Conservation (phyloP, 2,888 invertebrate species). For the Kryphioiulus occultus region DNA sequence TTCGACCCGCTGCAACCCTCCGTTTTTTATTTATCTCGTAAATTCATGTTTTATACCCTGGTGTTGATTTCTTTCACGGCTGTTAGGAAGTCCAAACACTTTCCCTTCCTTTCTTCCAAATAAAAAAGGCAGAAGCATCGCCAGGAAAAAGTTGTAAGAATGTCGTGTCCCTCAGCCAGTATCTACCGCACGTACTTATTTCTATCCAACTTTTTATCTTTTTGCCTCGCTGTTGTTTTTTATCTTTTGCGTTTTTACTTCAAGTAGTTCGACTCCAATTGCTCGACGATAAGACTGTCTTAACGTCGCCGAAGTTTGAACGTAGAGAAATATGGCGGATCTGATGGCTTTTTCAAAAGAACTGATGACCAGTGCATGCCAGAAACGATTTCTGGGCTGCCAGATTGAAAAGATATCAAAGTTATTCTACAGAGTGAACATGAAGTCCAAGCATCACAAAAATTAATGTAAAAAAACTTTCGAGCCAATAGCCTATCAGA, state of each 20-base stretch:
- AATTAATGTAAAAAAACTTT: too few species aligned
- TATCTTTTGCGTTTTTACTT: not conserved
- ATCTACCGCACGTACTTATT: not conserved
- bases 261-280: not conserved
- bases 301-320: not conserved
- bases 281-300: not conserved
- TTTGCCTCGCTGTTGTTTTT: not conserved
- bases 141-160: not conserved
- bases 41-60: not conserved
- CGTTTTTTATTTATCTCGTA: slow-evolving; percentile 5
- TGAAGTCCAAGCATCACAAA: too few species aligned
- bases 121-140: not conserved
- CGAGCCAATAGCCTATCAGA: too few species aligned
- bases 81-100: not conserved
- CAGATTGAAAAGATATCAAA: too few species aligned
- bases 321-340: not conserved
- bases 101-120: not conserved
- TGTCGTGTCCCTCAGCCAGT: not conserved
- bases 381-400: too few species aligned
- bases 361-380: too few species aligned
- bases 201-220: not conserved
- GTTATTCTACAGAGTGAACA: too few species aligned
- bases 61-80: not conserved
- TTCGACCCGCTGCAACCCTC: not conserved
- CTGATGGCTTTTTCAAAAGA: not conserved